phyloP scores from a whole-genome alignment of 2,888 invertebrate genomes.

The Cephus nigrinus region DNA sequence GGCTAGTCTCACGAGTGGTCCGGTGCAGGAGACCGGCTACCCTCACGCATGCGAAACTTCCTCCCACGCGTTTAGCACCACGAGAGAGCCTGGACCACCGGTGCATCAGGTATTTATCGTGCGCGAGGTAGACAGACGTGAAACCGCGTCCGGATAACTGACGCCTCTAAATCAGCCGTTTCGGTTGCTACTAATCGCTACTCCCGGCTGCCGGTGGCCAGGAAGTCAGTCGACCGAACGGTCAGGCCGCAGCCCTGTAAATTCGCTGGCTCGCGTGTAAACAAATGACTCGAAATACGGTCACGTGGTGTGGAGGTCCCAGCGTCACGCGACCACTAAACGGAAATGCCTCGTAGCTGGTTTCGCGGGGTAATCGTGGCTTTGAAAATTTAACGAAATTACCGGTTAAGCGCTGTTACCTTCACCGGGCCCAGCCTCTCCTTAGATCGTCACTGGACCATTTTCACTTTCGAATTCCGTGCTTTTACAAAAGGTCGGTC shows the following conservation, averaged over 20 bases:
- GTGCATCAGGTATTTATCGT: neutral
- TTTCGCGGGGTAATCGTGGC: neutral
- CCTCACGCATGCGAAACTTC: neutral
- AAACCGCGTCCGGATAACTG: neutral
- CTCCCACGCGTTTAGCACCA: neutral
- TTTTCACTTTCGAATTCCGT: neutral
- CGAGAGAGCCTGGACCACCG: neutral
- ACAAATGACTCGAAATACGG: neutral
- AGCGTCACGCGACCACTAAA: neutral
- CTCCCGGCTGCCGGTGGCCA: neutral
- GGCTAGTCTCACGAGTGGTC: neutral
- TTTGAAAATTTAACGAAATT: conserved; percentile 43
- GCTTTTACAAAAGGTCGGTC: neutral
- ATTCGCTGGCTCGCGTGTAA: neutral
- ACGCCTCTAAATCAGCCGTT: neutral
- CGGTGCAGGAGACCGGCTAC: neutral
- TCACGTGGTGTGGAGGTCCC: neutral
- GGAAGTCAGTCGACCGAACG: neutral
- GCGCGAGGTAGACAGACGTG: neutral
- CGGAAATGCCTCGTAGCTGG: neutral
- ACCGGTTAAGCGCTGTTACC: conserved; percentile 32
- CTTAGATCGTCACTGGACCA: neutral
- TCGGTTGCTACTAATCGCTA: neutral
- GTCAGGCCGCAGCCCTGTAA: neutral
- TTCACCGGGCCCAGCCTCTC: conserved; percentile 14